These are phyloP conservation scores for Gymnocheta viridis DNA, from an alignment of 2,888 invertebrate genomes.

Conservation along the genomic window DNA sequence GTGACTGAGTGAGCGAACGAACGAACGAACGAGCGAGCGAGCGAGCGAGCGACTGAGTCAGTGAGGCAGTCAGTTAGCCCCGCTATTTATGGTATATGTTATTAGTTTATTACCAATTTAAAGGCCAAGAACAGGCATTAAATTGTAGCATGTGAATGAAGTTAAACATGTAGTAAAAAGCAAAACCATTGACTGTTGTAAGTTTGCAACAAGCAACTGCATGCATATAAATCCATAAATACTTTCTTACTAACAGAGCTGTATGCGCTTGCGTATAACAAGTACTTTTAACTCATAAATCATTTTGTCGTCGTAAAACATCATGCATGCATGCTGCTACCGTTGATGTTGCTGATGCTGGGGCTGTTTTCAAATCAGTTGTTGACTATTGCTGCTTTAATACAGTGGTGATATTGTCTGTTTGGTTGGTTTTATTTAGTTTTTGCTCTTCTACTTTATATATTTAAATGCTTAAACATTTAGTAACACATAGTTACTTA, in stretches of 20 bases:
- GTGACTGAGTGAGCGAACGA: neutral
- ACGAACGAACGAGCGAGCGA: neutral
- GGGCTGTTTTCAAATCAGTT: constrained; percentile 35
- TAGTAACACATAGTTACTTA: constrained; percentile 80
- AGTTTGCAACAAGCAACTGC: constrained; percentile 23
- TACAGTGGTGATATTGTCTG: constrained; percentile 53
- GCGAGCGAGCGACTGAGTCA: neutral
- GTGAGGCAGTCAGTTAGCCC: constrained; percentile 35
- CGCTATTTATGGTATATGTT: constrained; percentile 68
- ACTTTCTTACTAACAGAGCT: constrained; percentile 63
- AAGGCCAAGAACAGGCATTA: constrained; percentile 71
- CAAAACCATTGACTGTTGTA: constrained; percentile 51
- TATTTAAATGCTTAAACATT: constrained; percentile 74
- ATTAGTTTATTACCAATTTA: constrained; percentile 72
- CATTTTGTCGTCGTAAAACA: constrained; percentile 76
- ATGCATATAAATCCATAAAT: neutral
- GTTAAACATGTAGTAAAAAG: constrained; percentile 65
- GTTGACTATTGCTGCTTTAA: constrained; percentile 32
- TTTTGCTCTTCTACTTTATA: constrained; percentile 57
- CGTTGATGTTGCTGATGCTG: constrained; percentile 59
- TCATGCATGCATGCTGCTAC: constrained; percentile 69
- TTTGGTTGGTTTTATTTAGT: constrained; percentile 24
- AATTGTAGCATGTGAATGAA: constrained; percentile 71
- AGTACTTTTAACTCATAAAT: constrained; percentile 76
- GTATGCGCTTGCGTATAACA: constrained; percentile 77